Conservation (phyloP, 2,797 vertebrate genomes). For the Tadarida brasiliensis region DNA sequence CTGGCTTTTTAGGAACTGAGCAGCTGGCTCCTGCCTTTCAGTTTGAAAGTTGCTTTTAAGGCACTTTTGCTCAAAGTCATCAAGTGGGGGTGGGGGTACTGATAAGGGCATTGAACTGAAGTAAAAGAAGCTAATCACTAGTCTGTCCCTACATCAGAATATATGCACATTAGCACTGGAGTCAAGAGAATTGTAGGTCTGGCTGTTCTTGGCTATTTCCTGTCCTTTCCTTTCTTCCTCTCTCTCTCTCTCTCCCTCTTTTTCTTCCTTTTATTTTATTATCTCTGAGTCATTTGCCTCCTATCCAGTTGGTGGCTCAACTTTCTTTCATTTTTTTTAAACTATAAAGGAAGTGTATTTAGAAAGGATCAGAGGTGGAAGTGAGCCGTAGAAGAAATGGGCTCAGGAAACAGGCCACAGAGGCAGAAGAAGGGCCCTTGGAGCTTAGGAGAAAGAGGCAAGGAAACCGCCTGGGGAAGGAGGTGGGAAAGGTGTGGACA, state of each 20-base stretch:
- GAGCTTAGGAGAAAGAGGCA: background rate
- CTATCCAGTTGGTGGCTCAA: background rate
- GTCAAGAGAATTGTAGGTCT: background rate
- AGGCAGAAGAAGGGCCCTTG: background rate
- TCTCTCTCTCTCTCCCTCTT: background rate
- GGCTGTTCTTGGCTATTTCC: background rate
- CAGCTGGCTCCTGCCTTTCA: background rate
- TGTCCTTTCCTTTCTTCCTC: background rate
- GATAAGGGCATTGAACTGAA: background rate
- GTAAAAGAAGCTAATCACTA: background rate
- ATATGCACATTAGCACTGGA: background rate
- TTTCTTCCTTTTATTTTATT: background rate
- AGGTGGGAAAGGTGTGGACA: background rate
- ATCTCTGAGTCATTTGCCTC: background rate
- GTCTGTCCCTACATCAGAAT: background rate
- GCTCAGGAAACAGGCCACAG: background rate
- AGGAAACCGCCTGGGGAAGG: background rate
- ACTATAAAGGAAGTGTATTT: background rate
- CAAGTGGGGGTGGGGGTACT: background rate
- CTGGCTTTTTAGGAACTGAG: background rate
- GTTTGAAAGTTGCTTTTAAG: constrained; percentile 2
- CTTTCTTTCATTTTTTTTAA: background rate
- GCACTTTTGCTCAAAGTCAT: background rate
- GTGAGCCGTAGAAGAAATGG: background rate
- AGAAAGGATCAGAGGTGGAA: too few species aligned